Percentiles rank a stretch among this genome's conserved stretches.
Conservation (phyloP, 2,797 vertebrate genomes). For the Pangasius krempfi region DNA sequence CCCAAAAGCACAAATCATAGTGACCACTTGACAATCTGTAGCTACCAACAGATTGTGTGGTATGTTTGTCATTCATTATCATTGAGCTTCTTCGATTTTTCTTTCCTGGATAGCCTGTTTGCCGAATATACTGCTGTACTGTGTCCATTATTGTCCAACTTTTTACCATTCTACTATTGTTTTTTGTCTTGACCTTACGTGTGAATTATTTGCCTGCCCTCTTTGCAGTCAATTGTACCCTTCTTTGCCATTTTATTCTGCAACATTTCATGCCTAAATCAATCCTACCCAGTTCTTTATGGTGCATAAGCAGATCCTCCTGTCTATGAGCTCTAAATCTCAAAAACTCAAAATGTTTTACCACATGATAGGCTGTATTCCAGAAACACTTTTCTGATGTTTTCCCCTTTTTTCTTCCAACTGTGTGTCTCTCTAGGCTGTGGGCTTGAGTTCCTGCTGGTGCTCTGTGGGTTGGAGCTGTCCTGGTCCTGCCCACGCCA, state of each 20-base stretch:
- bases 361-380: conserved; percentile 3
- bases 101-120: conserved; percentile 31
- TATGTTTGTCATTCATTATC: conserved; percentile 38
- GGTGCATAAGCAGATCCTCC: background rate
- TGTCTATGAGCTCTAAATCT: background rate
- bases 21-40: conserved; percentile 25
- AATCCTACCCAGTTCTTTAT: background rate
- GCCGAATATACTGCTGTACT: background rate
- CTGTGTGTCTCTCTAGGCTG: conserved; percentile 74
- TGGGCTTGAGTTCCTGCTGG: conserved; percentile 90
- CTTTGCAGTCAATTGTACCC: background rate
- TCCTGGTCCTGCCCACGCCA: conserved; percentile 88
- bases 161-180: conserved; percentile 19
- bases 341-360: conserved; percentile 1
- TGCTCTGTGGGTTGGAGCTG: conserved; percentile 87
- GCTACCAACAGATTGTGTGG: conserved; percentile 21
- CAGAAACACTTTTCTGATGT: conserved; percentile 1
- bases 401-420: conserved; percentile 27
- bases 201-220: background rate
- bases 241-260: background rate
- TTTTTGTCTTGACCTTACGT: conserved; percentile 21
- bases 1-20: conserved; percentile 23
- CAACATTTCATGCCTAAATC: background rate
- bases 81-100: conserved; percentile 37
- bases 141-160: conserved; percentile 32